phyloP scores from a whole-genome alignment of 2,797 vertebrate species.

The Artibeus jamaicensis region DNA sequence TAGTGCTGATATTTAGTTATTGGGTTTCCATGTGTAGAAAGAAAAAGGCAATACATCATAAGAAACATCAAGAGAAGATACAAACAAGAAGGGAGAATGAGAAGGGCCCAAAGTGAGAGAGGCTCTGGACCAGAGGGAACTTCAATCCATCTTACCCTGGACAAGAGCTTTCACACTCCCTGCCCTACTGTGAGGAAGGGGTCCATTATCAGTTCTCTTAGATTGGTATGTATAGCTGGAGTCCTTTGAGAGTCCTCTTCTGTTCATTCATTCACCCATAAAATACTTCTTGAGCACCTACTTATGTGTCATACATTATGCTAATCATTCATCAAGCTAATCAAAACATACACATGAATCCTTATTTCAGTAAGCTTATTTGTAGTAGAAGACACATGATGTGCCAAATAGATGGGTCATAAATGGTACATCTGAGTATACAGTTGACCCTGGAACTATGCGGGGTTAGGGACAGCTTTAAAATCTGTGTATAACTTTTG shows the following conservation, averaged over 20 bases:
- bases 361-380: background rate
- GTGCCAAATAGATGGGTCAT: background rate
- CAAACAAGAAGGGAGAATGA: background rate
- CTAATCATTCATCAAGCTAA: background rate
- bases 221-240: background rate
- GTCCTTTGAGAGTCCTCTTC: background rate
- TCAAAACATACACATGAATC: background rate
- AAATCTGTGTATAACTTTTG: background rate
- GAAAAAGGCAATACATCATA: background rate
- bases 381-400: background rate
- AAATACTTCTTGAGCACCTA: background rate
- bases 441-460: background rate
- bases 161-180: background rate
- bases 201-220: background rate
- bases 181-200: background rate
- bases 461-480: background rate
- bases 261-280: background rate
- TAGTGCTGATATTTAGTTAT: background rate
- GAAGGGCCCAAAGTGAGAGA: background rate
- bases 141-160: background rate
- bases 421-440: background rate
- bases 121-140: background rate
- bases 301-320: background rate
- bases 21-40: background rate
- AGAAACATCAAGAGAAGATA: conserved; percentile 16